These are phyloP conservation scores for rabbit (Oryctolagus cuniculus) DNA, from an alignment of 2,113 vertebrate species.

Conservation along the genomic window mOryCun1.1 NC_091440.1:10705501-10706000, in stretches of 20 bases:
- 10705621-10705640: background rate
- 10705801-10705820: background rate
- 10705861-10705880: background rate
- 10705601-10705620: background rate
- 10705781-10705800: background rate
- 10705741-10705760: conserved; percentile 77
- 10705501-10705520: background rate
- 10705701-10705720: background rate
- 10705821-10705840: background rate
- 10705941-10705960: background rate
- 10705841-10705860: background rate
- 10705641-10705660: background rate
- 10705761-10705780: conserved; percentile 73
- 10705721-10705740: conserved; percentile 39
- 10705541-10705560: background rate
- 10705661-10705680: background rate
- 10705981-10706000: background rate
- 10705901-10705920: background rate
- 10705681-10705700: background rate
- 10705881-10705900: background rate
- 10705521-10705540: background rate
- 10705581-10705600: background rate
- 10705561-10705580: background rate
- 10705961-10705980: background rate
- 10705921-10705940: background rate